These are phyloP conservation scores for Leptinotarsa lineolata DNA, from an alignment of 1,140 invertebrate genomes.

Conservation along the genomic window DNA sequence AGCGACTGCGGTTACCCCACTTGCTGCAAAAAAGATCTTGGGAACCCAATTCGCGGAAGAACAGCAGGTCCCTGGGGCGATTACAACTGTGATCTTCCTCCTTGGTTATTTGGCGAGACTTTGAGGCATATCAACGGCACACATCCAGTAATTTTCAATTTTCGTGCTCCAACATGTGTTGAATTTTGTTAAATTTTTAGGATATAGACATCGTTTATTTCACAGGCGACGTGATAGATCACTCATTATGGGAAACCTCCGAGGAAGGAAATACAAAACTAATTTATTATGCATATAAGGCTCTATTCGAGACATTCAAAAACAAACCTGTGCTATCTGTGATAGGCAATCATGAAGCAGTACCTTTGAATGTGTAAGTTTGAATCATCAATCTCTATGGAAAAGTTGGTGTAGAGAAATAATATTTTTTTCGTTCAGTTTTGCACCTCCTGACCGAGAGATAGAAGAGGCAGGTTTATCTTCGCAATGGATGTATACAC, in stretches of 20 bases:
- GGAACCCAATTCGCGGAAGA: constrained; percentile 36
- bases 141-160: constrained; percentile 58
- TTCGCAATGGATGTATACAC: constrained; percentile 68
- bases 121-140: constrained; percentile 61
- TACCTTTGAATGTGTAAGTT: constrained; percentile 81
- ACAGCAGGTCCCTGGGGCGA: constrained; percentile 80
- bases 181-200: constrained; percentile 44
- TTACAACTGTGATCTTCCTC: constrained; percentile 75
- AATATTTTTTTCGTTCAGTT: constrained; percentile 14
- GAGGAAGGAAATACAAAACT: constrained; percentile 66
- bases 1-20: constrained; percentile 74
- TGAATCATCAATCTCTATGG: background rate
- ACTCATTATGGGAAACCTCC: constrained; percentile 82
- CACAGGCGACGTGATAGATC: constrained; percentile 84
- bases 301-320: constrained; percentile 67
- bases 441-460: constrained; percentile 16
- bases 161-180: background rate
- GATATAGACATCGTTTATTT: constrained; percentile 79
- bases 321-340: constrained; percentile 70
- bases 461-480: constrained; percentile 26
- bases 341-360: constrained; percentile 87
- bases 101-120: constrained; percentile 66
- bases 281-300: constrained; percentile 62
- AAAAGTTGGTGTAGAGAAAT: no score
- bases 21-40: constrained; percentile 70